These are phyloP conservation scores for Frankliniella intonsa DNA, from an alignment of 2,888 invertebrate genomes.

Conservation along the genomic window DNA sequence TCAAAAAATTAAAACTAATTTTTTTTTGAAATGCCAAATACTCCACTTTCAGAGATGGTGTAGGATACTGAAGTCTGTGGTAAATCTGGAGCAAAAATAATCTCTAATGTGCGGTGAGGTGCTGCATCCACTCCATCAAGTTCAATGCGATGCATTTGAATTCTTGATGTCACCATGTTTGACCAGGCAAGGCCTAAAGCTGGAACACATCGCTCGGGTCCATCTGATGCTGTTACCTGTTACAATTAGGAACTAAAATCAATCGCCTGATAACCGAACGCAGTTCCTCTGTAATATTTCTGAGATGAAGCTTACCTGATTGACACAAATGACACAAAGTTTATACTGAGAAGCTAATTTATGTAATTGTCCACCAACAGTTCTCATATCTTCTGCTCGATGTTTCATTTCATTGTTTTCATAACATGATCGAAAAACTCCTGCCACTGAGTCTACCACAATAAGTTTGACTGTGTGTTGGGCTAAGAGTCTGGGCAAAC, in stretches of 20 bases:
- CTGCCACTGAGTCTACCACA: conserved; percentile 70
- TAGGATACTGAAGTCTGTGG: conserved; percentile 50
- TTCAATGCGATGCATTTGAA: conserved; percentile 46
- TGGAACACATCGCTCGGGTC: conserved; percentile 47
- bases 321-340: conserved; percentile 62
- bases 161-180: conserved; percentile 57
- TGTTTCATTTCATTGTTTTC: conserved; percentile 50
- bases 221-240: conserved; percentile 38
- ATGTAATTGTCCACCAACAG: conserved; percentile 55
- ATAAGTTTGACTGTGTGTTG: conserved; percentile 56
- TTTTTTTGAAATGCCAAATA: conserved; percentile 36
- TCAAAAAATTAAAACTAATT: not conserved
- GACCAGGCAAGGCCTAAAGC: conserved; percentile 64
- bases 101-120: conserved; percentile 40
- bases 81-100: conserved; percentile 57
- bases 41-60: conserved; percentile 51
- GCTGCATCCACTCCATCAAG: conserved; percentile 39
- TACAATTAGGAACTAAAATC: not conserved
- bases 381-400: conserved; percentile 56
- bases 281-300: not conserved
- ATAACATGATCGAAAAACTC: conserved; percentile 58
- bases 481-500: conserved; percentile 53
- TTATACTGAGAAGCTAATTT: conserved; percentile 52
- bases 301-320: conserved; percentile 56
- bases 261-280: not conserved